phyloP scores from a whole-genome alignment of 1,140 invertebrate species.

The Venustaconcha ellipsiformis region DNA sequence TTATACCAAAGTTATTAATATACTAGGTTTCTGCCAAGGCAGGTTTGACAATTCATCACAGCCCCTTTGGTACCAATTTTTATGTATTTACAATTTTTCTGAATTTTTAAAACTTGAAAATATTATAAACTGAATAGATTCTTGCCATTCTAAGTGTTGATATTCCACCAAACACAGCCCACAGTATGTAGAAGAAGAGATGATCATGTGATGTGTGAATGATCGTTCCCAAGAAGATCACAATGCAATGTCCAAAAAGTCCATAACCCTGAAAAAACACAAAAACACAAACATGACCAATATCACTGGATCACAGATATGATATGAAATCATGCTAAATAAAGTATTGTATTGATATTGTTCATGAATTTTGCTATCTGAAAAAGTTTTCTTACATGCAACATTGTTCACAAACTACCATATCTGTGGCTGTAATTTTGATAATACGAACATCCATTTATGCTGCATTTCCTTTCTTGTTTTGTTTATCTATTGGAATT shows the following conservation, averaged over 20 bases:
- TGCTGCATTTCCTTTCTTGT: too few relatives aligned
- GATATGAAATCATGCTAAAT: background rate
- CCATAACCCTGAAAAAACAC: conserved; percentile 66
- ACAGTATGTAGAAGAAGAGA: conserved; percentile 68
- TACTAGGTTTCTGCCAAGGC: too few relatives aligned
- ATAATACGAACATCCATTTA: too few relatives aligned
- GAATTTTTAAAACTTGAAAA: background rate
- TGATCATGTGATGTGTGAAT: conserved; percentile 68
- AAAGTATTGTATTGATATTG: background rate
- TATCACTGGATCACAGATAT: background rate
- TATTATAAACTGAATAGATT: background rate
- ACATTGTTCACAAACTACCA: background rate
- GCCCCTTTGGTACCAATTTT: too few relatives aligned
- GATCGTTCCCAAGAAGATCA: conserved; percentile 66
- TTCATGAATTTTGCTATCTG: background rate
- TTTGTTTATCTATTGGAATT: too few relatives aligned
- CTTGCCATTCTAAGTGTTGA: conserved; percentile 66
- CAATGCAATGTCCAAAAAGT: conserved; percentile 67
- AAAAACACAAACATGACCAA: background rate
- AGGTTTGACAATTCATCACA: too few relatives aligned
- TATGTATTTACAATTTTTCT: too few relatives aligned
- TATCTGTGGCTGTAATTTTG: background rate
- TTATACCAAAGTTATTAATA: too few relatives aligned
- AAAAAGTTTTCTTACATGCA: background rate
- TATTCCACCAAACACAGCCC: conserved; percentile 66